phyloP scores from a whole-genome alignment of 1,140 invertebrate genomes.

The Zaprionus ornatus region DNA sequence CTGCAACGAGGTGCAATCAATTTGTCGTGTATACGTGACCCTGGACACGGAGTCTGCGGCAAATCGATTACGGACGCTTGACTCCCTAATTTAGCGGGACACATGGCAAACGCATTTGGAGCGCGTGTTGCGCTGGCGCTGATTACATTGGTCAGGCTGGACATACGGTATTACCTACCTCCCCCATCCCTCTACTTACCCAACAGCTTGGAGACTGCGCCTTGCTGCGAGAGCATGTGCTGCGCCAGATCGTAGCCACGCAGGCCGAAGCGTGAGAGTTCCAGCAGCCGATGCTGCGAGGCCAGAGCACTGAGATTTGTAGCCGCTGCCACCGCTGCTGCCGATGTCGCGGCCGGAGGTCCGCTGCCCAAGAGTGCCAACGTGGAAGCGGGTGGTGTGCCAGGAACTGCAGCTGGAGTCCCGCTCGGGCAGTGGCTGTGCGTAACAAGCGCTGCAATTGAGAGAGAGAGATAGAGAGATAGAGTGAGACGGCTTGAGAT shows the following conservation, averaged over 20 bases:
- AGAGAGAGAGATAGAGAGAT: slow-evolving; percentile 4
- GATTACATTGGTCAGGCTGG: slow-evolving; percentile 68
- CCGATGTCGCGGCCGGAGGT: slow-evolving; percentile 52
- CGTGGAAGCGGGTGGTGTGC: slow-evolving; percentile 83
- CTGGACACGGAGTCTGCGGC: slow-evolving; percentile 27
- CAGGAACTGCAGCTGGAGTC: slow-evolving; percentile 83
- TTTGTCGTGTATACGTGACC: slow-evolving; percentile 78
- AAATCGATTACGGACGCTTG: slow-evolving; percentile 76
- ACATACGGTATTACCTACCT: not conserved
- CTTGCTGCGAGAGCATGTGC: slow-evolving; percentile 94
- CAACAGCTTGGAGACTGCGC: slow-evolving; percentile 94
- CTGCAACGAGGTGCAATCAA: slow-evolving; percentile 60
- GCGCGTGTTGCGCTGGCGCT: slow-evolving; percentile 59
- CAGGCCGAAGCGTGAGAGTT: slow-evolving; percentile 92
- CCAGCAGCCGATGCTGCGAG: slow-evolving; percentile 90
- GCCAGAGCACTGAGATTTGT: slow-evolving; percentile 88
- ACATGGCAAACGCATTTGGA: slow-evolving; percentile 73
- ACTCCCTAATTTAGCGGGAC: slow-evolving; percentile 55
- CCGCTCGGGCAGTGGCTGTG: slow-evolving; percentile 75
- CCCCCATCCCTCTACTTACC: slow-evolving; percentile 86
- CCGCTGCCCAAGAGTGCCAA: slow-evolving; percentile 79
- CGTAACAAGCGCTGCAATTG: slow-evolving; percentile 55
- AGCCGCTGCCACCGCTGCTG: slow-evolving; percentile 82
- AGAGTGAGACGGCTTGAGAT: slow-evolving; percentile 37
- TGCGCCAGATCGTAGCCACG: slow-evolving; percentile 95